phyloP scores from a whole-genome alignment of 2,797 vertebrate genomes.

The Pteronotus mesoamericanus region DNA sequence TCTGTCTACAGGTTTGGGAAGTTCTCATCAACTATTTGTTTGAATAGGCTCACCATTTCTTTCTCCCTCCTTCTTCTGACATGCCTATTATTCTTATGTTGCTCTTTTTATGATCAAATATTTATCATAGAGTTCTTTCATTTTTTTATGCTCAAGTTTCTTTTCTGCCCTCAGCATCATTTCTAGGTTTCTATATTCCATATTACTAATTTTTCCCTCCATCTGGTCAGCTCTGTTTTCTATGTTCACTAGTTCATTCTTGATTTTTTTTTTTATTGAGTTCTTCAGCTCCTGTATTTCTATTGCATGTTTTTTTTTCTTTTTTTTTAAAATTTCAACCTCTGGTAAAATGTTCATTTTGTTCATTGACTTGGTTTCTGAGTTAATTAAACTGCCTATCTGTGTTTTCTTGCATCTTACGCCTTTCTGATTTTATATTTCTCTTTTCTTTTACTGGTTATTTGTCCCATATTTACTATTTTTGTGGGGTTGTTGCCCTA shows the following conservation, averaged over 20 bases:
- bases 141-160: not conserved
- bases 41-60: not conserved
- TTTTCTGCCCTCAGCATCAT: not conserved
- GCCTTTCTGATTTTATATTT: not conserved
- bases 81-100: not conserved
- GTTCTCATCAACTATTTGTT: not conserved
- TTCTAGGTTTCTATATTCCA: not conserved
- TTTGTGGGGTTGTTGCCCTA: not conserved
- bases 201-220: not conserved
- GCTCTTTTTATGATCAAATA: not conserved
- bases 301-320: no score
- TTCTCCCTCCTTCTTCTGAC: not conserved
- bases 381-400: not conserved
- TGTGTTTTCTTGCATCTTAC: not conserved
- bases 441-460: not conserved
- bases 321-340: not conserved
- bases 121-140: not conserved
- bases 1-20: not conserved
- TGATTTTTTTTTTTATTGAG: not conserved
- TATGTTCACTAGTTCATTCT: not conserved
- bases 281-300: not conserved
- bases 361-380: not conserved
- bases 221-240: not conserved
- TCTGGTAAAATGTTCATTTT: not conserved
- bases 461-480: not conserved